A percentile compares a stretch with the other conserved stretches of the same genome.
Conservation (phyloP, 2,888 invertebrate genomes). For the Rambutsinella grinnellia region DNA sequence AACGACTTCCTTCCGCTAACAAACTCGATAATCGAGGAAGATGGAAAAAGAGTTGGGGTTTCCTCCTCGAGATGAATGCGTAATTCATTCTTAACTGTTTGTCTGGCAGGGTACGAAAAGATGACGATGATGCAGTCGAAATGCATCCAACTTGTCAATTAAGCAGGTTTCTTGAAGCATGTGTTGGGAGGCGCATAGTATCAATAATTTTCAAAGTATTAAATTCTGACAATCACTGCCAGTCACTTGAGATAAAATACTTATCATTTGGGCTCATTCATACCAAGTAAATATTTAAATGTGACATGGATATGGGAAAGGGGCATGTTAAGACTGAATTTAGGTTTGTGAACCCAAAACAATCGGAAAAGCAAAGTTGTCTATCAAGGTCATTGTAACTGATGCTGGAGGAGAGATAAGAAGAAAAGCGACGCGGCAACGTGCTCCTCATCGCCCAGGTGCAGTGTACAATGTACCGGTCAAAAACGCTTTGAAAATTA, state of each 20-base stretch:
- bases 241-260: neutral
- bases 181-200: no score
- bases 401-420: conserved; percentile 13
- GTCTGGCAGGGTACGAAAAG: no score
- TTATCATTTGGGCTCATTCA: no score
- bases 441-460: conserved; percentile 48
- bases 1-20: conserved; percentile 50
- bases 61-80: conserved; percentile 30
- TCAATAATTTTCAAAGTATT: conserved; percentile 3
- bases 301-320: neutral
- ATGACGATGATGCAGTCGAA: no score
- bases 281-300: no score
- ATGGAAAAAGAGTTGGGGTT: conserved; percentile 37
- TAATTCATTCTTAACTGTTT: conserved; percentile 8
- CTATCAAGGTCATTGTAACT: conserved; percentile 45
- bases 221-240: neutral
- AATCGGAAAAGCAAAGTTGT: conserved; percentile 9
- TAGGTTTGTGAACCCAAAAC: neutral
- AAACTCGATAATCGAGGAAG: conserved; percentile 42
- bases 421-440: conserved; percentile 4
- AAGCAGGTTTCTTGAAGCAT: conserved; percentile 50
- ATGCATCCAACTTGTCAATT: neutral
- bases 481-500: conserved; percentile 33
- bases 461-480: conserved; percentile 41
- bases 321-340: no score